Conservation (phyloP, 2,888 invertebrate species). For the Platycheirus albimanus region DNA sequence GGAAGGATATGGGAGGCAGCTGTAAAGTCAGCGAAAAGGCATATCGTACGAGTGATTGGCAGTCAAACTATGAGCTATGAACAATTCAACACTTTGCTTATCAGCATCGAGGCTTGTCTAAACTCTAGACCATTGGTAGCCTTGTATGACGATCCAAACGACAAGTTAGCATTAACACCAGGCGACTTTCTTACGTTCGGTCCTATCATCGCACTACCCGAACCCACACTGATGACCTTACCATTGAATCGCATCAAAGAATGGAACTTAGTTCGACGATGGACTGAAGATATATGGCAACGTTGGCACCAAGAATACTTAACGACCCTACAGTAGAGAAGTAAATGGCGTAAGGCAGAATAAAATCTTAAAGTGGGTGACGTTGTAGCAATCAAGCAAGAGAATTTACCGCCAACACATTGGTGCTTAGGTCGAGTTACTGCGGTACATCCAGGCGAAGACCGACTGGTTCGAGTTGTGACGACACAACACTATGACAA, state of each 20-base stretch:
- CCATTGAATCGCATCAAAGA: no score
- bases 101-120: conserved; percentile 46
- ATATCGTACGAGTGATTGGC: conserved; percentile 33
- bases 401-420: conserved; percentile 71
- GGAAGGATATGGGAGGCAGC: conserved; percentile 56
- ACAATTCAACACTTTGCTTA: conserved; percentile 35
- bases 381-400: conserved; percentile 76
- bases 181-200: conserved; percentile 29
- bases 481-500: conserved; percentile 21
- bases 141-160: conserved; percentile 55
- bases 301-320: no score
- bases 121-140: conserved; percentile 41
- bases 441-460: conserved; percentile 73
- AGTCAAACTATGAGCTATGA: conserved; percentile 22
- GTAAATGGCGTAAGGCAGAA: no score
- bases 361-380: no score
- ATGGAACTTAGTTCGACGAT: no score
- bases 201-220: conserved; percentile 27
- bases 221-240: not conserved
- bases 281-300: no score
- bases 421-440: conserved; percentile 75
- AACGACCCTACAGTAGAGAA: conserved; percentile 3
- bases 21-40: conserved; percentile 42
- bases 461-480: conserved; percentile 74
- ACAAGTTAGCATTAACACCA: conserved; percentile 52